These are phyloP conservation scores for Chrysolina haemoptera DNA, from an alignment of 2,888 invertebrate genomes.

Conservation along the genomic window DNA sequence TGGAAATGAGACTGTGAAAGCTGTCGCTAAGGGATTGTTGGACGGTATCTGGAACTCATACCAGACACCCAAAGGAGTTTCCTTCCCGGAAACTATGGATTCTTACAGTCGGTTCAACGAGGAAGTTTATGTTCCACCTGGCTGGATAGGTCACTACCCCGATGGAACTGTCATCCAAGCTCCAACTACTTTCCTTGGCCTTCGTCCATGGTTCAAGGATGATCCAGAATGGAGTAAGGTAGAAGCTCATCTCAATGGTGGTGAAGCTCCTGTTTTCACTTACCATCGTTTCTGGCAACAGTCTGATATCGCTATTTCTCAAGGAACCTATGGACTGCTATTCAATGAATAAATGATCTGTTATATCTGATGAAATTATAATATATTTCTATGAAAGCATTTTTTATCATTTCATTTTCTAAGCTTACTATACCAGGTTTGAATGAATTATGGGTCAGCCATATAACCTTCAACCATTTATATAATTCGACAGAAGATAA, in stretches of 20 bases:
- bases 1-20: slow-evolving; percentile 48
- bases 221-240: slow-evolving; percentile 53
- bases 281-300: slow-evolving; percentile 57
- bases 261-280: slow-evolving; percentile 49
- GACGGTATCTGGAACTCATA: slow-evolving; percentile 50
- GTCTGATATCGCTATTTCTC: slow-evolving; percentile 52
- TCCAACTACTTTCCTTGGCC: slow-evolving; percentile 51
- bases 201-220: slow-evolving; percentile 53
- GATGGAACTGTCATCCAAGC: slow-evolving; percentile 52
- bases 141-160: slow-evolving; percentile 55
- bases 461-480: no score
- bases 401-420: no score
- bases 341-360: slow-evolving; percentile 50
- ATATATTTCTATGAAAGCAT: no score
- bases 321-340: slow-evolving; percentile 52
- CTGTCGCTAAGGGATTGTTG: slow-evolving; percentile 50
- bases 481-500: no score
- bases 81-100: slow-evolving; percentile 51
- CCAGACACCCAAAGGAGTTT: slow-evolving; percentile 50
- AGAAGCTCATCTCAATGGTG: slow-evolving; percentile 50
- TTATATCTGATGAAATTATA: neutral
- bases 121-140: slow-evolving; percentile 53
- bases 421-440: no score
- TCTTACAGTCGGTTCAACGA: slow-evolving; percentile 52
- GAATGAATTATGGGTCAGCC: no score